These are phyloP conservation scores for Equus quagga DNA, from an alignment of 2,113 vertebrate genomes.

Conservation along the genomic window DNA sequence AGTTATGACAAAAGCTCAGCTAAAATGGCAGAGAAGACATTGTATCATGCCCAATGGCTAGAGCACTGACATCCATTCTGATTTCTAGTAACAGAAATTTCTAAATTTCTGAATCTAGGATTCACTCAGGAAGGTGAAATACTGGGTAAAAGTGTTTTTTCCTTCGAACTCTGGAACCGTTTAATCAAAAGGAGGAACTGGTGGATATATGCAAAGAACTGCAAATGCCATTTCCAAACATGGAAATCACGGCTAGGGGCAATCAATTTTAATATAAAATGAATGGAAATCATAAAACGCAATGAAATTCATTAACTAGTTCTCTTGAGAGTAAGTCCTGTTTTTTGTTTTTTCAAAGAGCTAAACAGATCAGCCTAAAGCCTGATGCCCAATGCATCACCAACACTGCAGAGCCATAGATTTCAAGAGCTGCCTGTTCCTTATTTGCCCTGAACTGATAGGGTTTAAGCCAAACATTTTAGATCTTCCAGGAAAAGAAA, in stretches of 20 bases:
- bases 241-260: background rate
- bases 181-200: background rate
- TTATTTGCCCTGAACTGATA: background rate
- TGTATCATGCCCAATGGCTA: background rate
- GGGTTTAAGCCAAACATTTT: background rate
- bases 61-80: background rate
- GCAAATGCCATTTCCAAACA: background rate
- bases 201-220: background rate
- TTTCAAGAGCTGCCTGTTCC: background rate
- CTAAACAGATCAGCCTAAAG: background rate
- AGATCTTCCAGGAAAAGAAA: background rate
- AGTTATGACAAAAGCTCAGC: background rate
- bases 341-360: background rate
- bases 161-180: background rate
- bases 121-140: background rate
- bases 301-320: background rate
- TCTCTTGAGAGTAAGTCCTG: background rate
- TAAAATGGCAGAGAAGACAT: background rate
- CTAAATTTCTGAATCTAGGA: background rate
- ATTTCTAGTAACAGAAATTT: background rate
- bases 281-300: background rate
- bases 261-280: background rate
- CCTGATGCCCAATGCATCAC: background rate
- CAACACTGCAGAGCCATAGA: background rate
- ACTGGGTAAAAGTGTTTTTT: background rate